These are phyloP conservation scores for Hirtodrosophila confusa DNA, from an alignment of 2,888 invertebrate genomes.

Conservation along the genomic window DNA sequence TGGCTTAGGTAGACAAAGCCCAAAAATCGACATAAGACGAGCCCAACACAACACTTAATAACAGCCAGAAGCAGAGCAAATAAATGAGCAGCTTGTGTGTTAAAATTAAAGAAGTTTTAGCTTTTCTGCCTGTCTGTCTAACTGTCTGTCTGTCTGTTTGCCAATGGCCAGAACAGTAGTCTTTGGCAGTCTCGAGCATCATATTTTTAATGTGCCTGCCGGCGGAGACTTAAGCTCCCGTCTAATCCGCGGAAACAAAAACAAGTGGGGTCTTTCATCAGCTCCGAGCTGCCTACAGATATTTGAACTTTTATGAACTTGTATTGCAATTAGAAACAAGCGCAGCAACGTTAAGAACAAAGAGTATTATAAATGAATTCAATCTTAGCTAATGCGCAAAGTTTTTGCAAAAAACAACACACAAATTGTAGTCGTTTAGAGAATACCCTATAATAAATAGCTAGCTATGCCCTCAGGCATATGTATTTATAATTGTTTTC, in stretches of 20 bases:
- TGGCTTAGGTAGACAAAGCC: slow-evolving; percentile 54
- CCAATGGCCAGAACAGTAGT: background rate
- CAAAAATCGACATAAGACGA: slow-evolving; percentile 38
- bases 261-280: slow-evolving; percentile 12
- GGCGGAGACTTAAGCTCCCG: background rate
- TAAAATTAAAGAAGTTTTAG: slow-evolving; percentile 21
- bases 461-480: too few species aligned
- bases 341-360: slow-evolving; percentile 17
- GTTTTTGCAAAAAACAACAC: slow-evolving; percentile 35
- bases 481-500: too few species aligned
- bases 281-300: slow-evolving; percentile 10
- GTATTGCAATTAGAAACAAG: slow-evolving; percentile 57
- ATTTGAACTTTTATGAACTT: slow-evolving; percentile 47
- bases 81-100: slow-evolving; percentile 33
- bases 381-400: slow-evolving; percentile 57
- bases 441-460: slow-evolving; percentile 4
- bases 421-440: background rate
- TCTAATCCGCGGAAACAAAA: slow-evolving; percentile 14
- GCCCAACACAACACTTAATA: slow-evolving; percentile 8
- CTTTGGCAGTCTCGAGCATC: slow-evolving; percentile 1
- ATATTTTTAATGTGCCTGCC: slow-evolving; percentile 22
- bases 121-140: background rate
- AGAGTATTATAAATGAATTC: slow-evolving; percentile 43
- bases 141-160: slow-evolving; percentile 8
- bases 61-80: slow-evolving; percentile 31